These are phyloP conservation scores for Melanotaenia trifasciata DNA, from an alignment of 2,797 vertebrate genomes.

Conservation along the genomic window DNA sequence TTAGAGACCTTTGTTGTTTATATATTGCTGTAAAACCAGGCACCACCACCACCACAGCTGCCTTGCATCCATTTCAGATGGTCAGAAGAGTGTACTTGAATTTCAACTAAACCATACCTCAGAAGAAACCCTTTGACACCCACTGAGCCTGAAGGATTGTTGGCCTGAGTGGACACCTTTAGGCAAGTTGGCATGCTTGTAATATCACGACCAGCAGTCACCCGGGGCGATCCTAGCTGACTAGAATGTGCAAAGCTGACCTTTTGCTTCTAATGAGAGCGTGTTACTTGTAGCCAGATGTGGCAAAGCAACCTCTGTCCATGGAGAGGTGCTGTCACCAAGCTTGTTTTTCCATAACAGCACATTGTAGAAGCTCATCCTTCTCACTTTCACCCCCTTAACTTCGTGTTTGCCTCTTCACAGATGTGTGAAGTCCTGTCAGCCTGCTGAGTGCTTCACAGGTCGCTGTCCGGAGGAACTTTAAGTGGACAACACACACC, in stretches of 20 bases:
- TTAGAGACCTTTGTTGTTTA: constrained; percentile 35
- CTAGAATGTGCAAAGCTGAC: constrained; percentile 76
- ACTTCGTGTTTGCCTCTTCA: constrained; percentile 33
- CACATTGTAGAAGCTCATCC: constrained; percentile 31
- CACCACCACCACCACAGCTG: constrained; percentile 21
- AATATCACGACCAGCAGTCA: constrained; percentile 59
- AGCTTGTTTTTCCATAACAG: constrained; percentile 38
- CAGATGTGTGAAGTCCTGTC: constrained; percentile 60
- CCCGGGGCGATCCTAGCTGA: constrained; percentile 57
- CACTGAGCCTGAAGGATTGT: constrained; percentile 35
- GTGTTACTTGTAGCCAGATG: constrained; percentile 70
- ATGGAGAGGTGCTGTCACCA: constrained; percentile 26
- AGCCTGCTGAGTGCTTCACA: constrained; percentile 33
- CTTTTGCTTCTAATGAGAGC: constrained; percentile 77
- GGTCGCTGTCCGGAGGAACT: constrained; percentile 24
- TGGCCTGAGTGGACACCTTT: constrained; percentile 44
- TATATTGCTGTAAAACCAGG: constrained; percentile 22
- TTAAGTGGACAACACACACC: constrained; percentile 42
- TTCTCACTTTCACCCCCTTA: constrained; percentile 52
- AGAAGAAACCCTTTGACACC: constrained; percentile 44
- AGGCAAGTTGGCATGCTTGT: constrained; percentile 59
- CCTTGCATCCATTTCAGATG: constrained; percentile 24
- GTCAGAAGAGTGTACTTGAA: constrained; percentile 36
- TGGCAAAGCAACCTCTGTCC: constrained; percentile 27
- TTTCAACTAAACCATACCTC: constrained; percentile 25